A percentile compares a stretch with the other conserved stretches of the same genome.
These are phyloP conservation scores for Sminthurinus aureus DNA, from an alignment of 2,888 invertebrate species.

Conservation along the genomic window DNA sequence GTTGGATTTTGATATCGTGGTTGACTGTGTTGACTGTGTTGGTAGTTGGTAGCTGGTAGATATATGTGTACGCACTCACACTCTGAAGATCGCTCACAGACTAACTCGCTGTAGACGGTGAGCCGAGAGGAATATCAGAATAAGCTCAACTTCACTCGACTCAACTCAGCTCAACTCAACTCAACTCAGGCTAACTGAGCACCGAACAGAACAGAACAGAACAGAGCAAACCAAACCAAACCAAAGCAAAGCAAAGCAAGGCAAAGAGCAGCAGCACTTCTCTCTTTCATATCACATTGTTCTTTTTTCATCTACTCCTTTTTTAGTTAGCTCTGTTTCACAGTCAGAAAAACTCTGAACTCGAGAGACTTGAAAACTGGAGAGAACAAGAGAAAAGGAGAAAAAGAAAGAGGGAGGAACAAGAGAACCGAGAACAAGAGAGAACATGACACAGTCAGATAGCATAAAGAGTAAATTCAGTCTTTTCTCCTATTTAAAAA, in stretches of 20 bases:
- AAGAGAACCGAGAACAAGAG: not conserved
- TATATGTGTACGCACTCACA: not conserved
- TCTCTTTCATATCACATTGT: not conserved
- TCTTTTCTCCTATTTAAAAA: not conserved
- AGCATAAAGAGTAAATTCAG: not conserved
- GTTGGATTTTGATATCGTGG: too few relatives aligned
- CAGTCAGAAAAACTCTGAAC: not conserved
- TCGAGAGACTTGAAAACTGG: not conserved
- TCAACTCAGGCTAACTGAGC: not conserved
- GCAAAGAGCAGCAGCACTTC: not conserved
- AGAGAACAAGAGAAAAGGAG: constrained; percentile 6
- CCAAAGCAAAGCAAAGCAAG: not conserved
- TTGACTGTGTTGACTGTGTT: too few relatives aligned
- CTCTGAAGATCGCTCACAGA: not conserved
- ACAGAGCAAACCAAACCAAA: not conserved
- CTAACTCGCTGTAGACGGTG: not conserved
- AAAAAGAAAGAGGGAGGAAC: not conserved
- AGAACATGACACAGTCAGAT: too few relatives aligned
- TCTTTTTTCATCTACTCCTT: not conserved
- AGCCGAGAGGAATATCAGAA: not conserved
- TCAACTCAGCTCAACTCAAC: not conserved
- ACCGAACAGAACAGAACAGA: not conserved
- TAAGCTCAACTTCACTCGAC: not conserved
- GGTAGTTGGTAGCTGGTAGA: too few relatives aligned
- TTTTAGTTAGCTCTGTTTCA: not conserved